These are phyloP conservation scores for Pelmatolapia mariae DNA, from an alignment of 2,113 vertebrate species.

Conservation along the genomic window DNA sequence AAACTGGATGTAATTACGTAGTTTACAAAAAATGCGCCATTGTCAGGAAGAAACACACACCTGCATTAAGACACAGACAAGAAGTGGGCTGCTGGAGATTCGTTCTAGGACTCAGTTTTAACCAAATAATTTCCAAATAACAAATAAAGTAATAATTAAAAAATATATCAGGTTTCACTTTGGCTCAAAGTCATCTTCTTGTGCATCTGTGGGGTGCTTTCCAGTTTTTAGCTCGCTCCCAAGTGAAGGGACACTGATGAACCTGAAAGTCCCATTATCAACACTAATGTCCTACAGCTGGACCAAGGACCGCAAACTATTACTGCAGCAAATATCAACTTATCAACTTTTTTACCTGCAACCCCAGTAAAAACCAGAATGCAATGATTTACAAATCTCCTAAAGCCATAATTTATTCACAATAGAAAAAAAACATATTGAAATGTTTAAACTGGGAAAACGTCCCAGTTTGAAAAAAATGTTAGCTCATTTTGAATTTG, in stretches of 20 bases:
- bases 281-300: not conserved
- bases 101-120: not conserved
- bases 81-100: not conserved
- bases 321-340: not conserved
- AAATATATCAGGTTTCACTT: not conserved
- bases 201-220: not conserved
- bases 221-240: not conserved
- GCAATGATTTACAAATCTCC: not conserved
- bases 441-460: not conserved
- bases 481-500: not conserved
- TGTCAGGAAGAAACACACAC: constrained; percentile 96
- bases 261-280: not conserved
- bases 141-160: not conserved
- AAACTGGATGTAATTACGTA: constrained; percentile 91
- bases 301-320: not conserved
- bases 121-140: not conserved
- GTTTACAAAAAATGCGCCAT: constrained; percentile 95
- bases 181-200: not conserved
- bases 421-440: not conserved
- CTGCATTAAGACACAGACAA: constrained; percentile 53
- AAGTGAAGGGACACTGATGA: not conserved
- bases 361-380: not conserved
- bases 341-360: not conserved
- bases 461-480: not conserved
- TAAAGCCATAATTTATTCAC: not conserved